These are phyloP conservation scores for Gonioctena quinquepunctata DNA, from an alignment of 1,140 invertebrate species.

Conservation along the genomic window DNA sequence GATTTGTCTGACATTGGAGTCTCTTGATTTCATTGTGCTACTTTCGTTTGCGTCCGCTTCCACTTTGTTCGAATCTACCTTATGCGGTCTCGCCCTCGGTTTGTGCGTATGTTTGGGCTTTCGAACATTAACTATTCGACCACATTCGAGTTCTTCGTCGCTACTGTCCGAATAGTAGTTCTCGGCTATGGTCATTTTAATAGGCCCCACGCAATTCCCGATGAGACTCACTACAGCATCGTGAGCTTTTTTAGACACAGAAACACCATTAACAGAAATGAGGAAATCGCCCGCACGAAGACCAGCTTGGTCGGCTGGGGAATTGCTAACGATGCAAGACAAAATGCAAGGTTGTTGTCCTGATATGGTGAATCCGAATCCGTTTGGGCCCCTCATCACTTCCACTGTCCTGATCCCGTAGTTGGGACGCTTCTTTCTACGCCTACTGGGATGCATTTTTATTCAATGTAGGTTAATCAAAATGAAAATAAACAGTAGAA, in stretches of 20 bases:
- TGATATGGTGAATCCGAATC: slow-evolving; percentile 93
- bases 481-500: not conserved
- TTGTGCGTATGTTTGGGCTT: slow-evolving; percentile 69
- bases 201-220: slow-evolving; percentile 76
- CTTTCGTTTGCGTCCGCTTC: slow-evolving; percentile 24
- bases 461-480: slow-evolving; percentile 14
- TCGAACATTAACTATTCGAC: slow-evolving; percentile 58
- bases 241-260: slow-evolving; percentile 86
- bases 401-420: slow-evolving; percentile 85
- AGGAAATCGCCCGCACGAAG: slow-evolving; percentile 89
- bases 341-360: slow-evolving; percentile 89
- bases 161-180: slow-evolving; percentile 87
- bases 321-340: slow-evolving; percentile 83
- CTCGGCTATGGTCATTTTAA: slow-evolving; percentile 84
- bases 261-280: slow-evolving; percentile 87
- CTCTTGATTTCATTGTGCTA: slow-evolving; percentile 17
- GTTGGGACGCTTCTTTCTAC: slow-evolving; percentile 78
- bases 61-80: not conserved
- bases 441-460: slow-evolving; percentile 69
- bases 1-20: not conserved
- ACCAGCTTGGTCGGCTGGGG: slow-evolving; percentile 83
- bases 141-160: slow-evolving; percentile 68
- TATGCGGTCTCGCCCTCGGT: slow-evolving; percentile 20
- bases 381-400: slow-evolving; percentile 79
- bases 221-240: slow-evolving; percentile 92